These are phyloP conservation scores for Willowsia nigromaculata DNA, from an alignment of 2,888 invertebrate species.

Conservation along the genomic window DNA sequence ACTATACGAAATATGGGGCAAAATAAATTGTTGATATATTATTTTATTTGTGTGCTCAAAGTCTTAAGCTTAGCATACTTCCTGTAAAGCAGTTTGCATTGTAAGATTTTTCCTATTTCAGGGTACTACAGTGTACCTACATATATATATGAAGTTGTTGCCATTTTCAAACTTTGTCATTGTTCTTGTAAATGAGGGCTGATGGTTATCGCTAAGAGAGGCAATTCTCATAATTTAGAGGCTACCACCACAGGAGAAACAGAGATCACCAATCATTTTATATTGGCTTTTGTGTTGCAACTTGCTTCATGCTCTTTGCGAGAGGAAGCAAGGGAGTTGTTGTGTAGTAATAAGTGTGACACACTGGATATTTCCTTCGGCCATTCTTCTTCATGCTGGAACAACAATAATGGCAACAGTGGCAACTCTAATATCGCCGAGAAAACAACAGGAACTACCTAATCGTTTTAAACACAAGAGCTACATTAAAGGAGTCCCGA, in stretches of 20 bases:
- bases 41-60: background rate
- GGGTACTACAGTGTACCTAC: too few species aligned
- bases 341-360: conserved; percentile 40
- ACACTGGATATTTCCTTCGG: conserved; percentile 36
- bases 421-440: background rate
- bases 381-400: background rate
- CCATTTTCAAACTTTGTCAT: background rate
- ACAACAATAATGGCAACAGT: background rate
- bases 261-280: conserved; percentile 57
- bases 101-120: too few species aligned
- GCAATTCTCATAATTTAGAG: conserved; percentile 9
- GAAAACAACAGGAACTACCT: conserved; percentile 28
- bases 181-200: conserved; percentile 30
- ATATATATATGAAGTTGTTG: background rate
- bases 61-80: background rate
- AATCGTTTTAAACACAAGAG: background rate
- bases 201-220: conserved; percentile 41
- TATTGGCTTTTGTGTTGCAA: conserved; percentile 45
- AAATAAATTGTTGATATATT: conserved; percentile 23
- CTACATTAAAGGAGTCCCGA: too few species aligned
- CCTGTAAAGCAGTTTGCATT: background rate
- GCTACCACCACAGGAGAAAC: background rate
- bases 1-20: background rate
- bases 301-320: background rate
- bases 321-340: background rate